Percentiles rank a stretch among this genome's conserved stretches.
Evolutionary conservation across 2,797 vertebrate genomes (phyloP).

Genomic region (Alosa sapidissima): DNA sequence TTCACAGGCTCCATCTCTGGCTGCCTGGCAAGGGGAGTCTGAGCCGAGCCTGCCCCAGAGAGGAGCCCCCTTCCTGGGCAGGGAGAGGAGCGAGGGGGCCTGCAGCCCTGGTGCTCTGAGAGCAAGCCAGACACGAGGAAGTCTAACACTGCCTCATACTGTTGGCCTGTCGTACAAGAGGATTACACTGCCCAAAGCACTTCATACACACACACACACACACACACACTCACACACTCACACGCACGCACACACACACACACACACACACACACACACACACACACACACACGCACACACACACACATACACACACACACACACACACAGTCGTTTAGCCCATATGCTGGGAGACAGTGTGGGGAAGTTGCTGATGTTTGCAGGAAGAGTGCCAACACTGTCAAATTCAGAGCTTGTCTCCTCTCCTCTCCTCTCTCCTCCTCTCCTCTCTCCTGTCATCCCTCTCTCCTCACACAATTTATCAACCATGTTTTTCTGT

Average conservation of each 20-base stretch:
- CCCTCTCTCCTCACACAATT: conserved; percentile 22
- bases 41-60: too few relatives aligned
- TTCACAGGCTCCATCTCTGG: too few relatives aligned
- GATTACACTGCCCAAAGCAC: not conserved
- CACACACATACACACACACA: not conserved
- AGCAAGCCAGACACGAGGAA: too few relatives aligned
- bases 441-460: conserved; percentile 25
- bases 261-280: not conserved
- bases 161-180: too few relatives aligned
- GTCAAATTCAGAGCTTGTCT: not conserved
- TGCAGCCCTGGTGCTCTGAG: too few relatives aligned
- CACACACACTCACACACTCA: not conserved
- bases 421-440: conserved; percentile 14
- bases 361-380: not conserved
- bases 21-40: too few relatives aligned
- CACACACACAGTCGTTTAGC: not conserved
- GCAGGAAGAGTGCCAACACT: not conserved
- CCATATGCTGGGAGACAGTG: not conserved
- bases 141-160: not conserved
- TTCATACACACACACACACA: not conserved
- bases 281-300: not conserved
- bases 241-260: not conserved
- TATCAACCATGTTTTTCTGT: not conserved
- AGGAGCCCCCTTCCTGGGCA: too few relatives aligned
- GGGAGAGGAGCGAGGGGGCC: too few relatives aligned